Conservation (phyloP, 2,797 vertebrate genomes). For the Platyrinchus mystaceus region DNA sequence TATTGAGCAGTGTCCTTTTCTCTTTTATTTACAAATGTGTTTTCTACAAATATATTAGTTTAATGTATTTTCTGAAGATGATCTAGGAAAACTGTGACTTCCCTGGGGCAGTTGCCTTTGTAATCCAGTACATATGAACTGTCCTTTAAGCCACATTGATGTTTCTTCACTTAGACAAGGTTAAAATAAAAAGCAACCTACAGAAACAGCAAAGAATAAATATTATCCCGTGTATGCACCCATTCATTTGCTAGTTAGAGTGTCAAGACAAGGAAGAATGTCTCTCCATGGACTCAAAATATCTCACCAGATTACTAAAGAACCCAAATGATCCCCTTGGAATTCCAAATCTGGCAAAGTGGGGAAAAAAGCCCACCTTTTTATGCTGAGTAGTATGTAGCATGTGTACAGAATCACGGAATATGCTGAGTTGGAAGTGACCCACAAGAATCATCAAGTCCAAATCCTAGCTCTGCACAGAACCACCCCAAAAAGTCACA, state of each 20-base stretch:
- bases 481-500: not conserved
- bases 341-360: not conserved
- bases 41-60: not conserved
- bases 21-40: not conserved
- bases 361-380: not conserved
- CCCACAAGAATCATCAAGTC: not conserved
- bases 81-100: not conserved
- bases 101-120: not conserved
- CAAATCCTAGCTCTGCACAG: not conserved
- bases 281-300: not conserved
- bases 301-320: not conserved
- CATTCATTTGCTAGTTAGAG: not conserved
- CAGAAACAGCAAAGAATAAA: not conserved
- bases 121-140: not conserved
- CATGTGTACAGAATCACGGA: not conserved
- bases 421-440: not conserved
- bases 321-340: not conserved
- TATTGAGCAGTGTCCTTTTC: not conserved
- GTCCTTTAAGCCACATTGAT: not conserved
- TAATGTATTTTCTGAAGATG: not conserved
- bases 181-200: not conserved
- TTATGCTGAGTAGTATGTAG: not conserved
- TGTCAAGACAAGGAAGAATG: not conserved
- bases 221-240: fast-evolving
- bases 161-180: not conserved